Conservation (phyloP, 2,888 invertebrate species). For the Caenorhabditis afra region DNA sequence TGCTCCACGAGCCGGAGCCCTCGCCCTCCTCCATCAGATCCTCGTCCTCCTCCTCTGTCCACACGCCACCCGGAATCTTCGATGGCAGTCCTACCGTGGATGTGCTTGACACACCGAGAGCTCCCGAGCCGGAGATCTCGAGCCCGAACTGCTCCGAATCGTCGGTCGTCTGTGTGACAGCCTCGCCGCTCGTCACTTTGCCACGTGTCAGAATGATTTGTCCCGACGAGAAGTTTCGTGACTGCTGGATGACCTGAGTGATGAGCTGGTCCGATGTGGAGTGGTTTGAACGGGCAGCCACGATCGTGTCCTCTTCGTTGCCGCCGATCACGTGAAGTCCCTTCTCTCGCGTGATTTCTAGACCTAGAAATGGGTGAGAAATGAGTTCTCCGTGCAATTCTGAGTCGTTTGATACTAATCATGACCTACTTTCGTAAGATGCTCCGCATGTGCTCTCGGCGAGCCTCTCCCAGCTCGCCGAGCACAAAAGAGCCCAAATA, state of each 20-base stretch:
- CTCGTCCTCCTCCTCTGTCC: slow-evolving; percentile 49
- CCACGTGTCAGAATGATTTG: slow-evolving; percentile 67
- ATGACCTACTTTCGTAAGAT: no score
- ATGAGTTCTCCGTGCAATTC: not conserved
- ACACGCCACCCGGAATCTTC: no score
- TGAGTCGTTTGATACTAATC: no score
- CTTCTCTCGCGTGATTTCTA: slow-evolving; percentile 59
- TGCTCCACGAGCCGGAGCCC: slow-evolving; percentile 39
- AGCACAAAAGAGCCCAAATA: no score
- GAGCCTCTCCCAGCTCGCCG: no score
- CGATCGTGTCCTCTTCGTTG: slow-evolving; percentile 49
- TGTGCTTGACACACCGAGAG: no score
- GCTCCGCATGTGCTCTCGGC: no score
- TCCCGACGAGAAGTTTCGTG: slow-evolving; percentile 67
- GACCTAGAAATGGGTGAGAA: slow-evolving; percentile 36
- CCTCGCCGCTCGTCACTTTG: slow-evolving; percentile 51
- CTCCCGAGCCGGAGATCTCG: slow-evolving; percentile 51
- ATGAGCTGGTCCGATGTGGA: slow-evolving; percentile 51
- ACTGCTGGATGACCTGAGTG: slow-evolving; percentile 53
- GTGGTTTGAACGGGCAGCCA: slow-evolving; percentile 39
- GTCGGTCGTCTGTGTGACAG: slow-evolving; percentile 35
- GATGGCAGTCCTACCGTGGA: no score
- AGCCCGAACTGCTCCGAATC: slow-evolving; percentile 51
- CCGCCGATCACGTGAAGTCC: slow-evolving; percentile 63
- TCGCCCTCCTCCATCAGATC: slow-evolving; percentile 54